These are phyloP conservation scores for Pangasius djambal DNA, from an alignment of 2,797 vertebrate species.

Conservation along the genomic window DNA sequence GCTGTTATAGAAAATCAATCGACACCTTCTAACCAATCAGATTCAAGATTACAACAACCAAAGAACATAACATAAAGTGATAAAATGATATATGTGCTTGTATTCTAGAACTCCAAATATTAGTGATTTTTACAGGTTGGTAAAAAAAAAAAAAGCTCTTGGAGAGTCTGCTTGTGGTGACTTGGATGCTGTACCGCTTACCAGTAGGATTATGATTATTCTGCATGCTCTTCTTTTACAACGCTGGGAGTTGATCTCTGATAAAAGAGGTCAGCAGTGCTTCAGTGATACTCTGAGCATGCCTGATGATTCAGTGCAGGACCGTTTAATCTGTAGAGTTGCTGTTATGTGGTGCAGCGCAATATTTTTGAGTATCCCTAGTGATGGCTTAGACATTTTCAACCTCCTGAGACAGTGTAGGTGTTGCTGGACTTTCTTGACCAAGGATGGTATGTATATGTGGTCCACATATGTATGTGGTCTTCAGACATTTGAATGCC, in stretches of 20 bases:
- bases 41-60: neutral
- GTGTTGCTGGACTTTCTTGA: neutral
- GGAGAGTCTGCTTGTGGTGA: neutral
- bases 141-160: neutral
- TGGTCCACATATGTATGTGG: neutral
- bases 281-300: neutral
- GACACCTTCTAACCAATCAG: neutral
- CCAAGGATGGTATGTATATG: neutral
- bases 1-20: neutral
- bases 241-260: neutral
- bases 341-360: neutral
- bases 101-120: too few relatives aligned
- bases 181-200: neutral
- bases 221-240: neutral
- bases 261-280: conserved; percentile 3
- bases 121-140: neutral
- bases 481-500: neutral
- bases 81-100: neutral
- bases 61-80: neutral
- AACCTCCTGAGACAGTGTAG: conserved; percentile 1
- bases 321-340: neutral
- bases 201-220: neutral
- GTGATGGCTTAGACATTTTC: neutral
- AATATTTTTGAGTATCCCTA: neutral
- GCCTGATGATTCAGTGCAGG: neutral